Conservation (phyloP, 92 coral and sea anemone genomes). For the Bergia sp. region DNA sequence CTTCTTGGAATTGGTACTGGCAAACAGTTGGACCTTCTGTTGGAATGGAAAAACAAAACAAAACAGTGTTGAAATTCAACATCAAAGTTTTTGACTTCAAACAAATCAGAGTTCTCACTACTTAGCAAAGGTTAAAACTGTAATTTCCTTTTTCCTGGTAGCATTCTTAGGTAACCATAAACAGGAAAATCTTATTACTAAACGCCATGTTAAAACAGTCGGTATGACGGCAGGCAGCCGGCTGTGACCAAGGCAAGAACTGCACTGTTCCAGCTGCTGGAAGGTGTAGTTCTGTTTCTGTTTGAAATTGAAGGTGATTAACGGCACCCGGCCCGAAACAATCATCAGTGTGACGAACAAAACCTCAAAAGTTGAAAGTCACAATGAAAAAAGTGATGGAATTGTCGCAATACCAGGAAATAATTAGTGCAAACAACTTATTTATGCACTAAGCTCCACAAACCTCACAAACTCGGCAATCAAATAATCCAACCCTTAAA, state of each 20-base stretch:
- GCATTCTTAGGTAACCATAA: too few relatives aligned
- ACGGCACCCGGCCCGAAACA: not conserved
- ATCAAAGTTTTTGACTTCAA: not conserved
- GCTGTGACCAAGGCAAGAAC: too few relatives aligned
- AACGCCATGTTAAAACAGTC: too few relatives aligned
- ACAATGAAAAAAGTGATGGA: too few relatives aligned
- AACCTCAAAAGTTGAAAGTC: too few relatives aligned
- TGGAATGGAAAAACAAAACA: not conserved
- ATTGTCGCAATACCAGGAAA: not conserved
- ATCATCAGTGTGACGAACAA: not conserved
- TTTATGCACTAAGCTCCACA: not conserved
- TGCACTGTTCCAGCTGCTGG: not conserved
- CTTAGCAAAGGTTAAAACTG: too few relatives aligned
- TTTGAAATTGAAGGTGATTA: too few relatives aligned
- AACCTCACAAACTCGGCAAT: not conserved
- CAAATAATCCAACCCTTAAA: not conserved
- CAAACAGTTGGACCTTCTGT: slow-evolving; percentile 75
- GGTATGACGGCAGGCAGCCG: too few relatives aligned
- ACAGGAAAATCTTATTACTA: too few relatives aligned
- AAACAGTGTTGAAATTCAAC: not conserved
- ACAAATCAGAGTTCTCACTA: not conserved
- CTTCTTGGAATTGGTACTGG: slow-evolving; percentile 64
- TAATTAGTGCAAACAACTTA: not conserved
- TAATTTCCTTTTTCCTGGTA: too few relatives aligned
- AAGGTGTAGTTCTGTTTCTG: not conserved